These are phyloP conservation scores for Linepithema humile DNA, from an alignment of 1,140 invertebrate genomes.

Conservation along the genomic window DNA sequence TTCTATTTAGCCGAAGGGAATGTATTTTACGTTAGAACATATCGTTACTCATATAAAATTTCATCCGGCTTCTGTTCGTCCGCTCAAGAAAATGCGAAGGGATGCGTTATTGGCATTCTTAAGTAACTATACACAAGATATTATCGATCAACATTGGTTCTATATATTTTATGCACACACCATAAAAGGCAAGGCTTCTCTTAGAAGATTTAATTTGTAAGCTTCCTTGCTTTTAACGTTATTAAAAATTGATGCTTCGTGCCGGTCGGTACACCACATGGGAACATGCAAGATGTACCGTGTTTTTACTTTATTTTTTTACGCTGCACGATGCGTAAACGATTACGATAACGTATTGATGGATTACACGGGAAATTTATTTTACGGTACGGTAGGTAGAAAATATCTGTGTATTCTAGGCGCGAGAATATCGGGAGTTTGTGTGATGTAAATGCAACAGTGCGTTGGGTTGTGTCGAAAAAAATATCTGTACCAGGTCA, in stretches of 20 bases:
- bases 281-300: background rate
- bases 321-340: background rate
- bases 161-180: background rate
- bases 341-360: constrained; percentile 24
- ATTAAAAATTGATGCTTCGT: constrained; percentile 42
- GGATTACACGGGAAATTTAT: constrained; percentile 15
- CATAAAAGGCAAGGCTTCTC: background rate
- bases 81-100: background rate
- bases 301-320: constrained; percentile 15
- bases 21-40: background rate
- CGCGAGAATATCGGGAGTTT: background rate
- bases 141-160: background rate
- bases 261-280: background rate
- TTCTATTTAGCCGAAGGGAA: background rate
- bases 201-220: constrained; percentile 23
- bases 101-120: background rate
- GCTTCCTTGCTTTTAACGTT: constrained; percentile 31
- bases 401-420: background rate
- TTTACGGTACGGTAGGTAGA: background rate
- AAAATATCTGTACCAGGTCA: background rate
- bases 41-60: background rate
- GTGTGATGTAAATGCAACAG: background rate
- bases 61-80: background rate
- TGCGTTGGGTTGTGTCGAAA: background rate
- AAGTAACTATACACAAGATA: background rate